Evolutionary conservation across 2,113 vertebrate species (phyloP).

Genomic region (Zootoca vivipara): DNA sequence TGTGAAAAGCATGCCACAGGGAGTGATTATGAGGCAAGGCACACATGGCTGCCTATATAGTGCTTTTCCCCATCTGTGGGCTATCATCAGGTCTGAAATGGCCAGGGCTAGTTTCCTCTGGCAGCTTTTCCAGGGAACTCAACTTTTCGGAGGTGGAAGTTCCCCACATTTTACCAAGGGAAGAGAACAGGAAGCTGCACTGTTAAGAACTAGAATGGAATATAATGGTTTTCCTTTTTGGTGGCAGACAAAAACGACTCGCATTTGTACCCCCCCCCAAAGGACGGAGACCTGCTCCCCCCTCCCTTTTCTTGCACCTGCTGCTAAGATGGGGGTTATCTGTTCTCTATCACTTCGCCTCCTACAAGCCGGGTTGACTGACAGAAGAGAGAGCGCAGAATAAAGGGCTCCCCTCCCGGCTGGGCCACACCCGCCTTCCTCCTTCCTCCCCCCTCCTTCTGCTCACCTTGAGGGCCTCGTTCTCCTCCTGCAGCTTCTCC

Average conservation of each 20-base stretch:
- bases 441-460: neutral
- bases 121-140: neutral
- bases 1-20: too few relatives aligned
- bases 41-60: too few relatives aligned
- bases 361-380: neutral
- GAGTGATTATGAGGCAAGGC: neutral
- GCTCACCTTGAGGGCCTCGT: slow-evolving; percentile 91
- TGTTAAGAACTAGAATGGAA: neutral
- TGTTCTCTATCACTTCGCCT: neutral
- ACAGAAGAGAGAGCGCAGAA: neutral
- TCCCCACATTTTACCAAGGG: neutral
- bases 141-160: neutral
- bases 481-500: slow-evolving; percentile 90
- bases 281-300: neutral
- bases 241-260: neutral
- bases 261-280: too few relatives aligned
- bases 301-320: neutral
- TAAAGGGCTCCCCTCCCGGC: neutral
- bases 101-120: neutral
- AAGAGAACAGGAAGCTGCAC: too few relatives aligned
- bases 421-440: neutral
- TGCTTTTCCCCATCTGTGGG: neutral
- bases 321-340: too few relatives aligned
- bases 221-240: neutral
- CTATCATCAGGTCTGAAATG: neutral